Conservation (phyloP, 2,113 vertebrate genomes). For the Prolemur simus region DNA sequence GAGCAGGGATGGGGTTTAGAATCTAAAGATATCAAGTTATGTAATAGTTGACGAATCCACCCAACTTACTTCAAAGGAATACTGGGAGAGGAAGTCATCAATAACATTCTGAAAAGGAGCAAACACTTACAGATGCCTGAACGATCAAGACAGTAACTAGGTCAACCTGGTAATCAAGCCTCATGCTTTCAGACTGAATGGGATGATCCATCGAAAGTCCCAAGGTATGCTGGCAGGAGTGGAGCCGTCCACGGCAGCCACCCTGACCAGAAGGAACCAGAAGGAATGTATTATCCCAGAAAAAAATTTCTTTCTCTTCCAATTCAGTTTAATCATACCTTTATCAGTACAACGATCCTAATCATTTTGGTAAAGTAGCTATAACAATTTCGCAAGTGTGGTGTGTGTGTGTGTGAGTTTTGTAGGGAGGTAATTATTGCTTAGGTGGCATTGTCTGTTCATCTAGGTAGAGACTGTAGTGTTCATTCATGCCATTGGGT, state of each 20-base stretch:
- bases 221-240: neutral
- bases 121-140: neutral
- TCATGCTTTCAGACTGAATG: neutral
- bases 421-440: constrained; percentile 7
- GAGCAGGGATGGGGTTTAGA: neutral
- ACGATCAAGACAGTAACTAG: neutral
- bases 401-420: neutral
- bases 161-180: neutral
- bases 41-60: neutral
- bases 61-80: neutral
- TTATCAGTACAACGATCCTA: neutral
- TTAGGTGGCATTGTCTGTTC: constrained; percentile 44
- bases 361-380: neutral
- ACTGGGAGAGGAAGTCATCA: neutral
- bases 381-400: neutral
- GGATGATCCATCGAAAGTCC: neutral
- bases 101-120: neutral
- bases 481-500: constrained; percentile 70
- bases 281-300: neutral
- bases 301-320: constrained; percentile 2
- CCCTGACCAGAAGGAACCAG: neutral
- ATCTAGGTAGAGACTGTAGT: constrained; percentile 22
- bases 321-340: neutral
- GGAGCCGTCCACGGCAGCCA: neutral
- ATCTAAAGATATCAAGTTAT: neutral